A percentile compares a stretch with the other conserved stretches of the same genome.
phyloP scores from a whole-genome alignment of 2,797 vertebrate species.

The Paratrypauchen microcephalus region DNA sequence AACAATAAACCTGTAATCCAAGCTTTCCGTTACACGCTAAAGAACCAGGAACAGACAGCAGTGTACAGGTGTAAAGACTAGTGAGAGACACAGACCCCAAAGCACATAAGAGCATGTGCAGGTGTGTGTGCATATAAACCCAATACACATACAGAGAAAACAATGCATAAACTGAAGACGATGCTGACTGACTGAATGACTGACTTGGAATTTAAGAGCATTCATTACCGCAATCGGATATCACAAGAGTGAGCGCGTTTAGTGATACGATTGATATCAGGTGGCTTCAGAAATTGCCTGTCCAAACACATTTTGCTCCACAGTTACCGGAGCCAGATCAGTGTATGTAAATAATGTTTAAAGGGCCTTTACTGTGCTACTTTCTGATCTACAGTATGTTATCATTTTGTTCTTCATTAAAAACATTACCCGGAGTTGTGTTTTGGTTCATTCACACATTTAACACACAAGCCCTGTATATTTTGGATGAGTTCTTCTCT shows the following conservation, averaged over 20 bases:
- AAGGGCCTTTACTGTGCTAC: too few relatives aligned
- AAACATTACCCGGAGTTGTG: too few relatives aligned
- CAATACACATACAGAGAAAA: background rate
- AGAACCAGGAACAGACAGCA: slow-evolving; percentile 21
- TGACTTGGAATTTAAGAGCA: slow-evolving; percentile 28
- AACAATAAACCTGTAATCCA: slow-evolving; percentile 66
- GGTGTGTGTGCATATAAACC: background rate
- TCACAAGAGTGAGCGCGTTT: slow-evolving; percentile 5
- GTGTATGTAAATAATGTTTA: background rate
- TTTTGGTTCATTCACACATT: too few relatives aligned
- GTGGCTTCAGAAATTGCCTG: background rate
- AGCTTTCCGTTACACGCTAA: slow-evolving; percentile 37
- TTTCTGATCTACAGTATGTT: too few relatives aligned
- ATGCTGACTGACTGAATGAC: slow-evolving; percentile 31
- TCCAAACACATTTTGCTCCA: background rate
- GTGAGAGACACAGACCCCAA: background rate
- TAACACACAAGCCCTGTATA: too few relatives aligned
- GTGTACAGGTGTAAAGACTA: slow-evolving; percentile 14
- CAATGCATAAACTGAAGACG: background rate
- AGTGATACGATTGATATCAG: background rate
- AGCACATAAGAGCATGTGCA: background rate
- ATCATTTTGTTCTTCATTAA: too few relatives aligned
- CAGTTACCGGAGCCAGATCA: background rate
- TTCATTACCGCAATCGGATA: slow-evolving; percentile 49
- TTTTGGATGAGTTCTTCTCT: too few relatives aligned